These are phyloP conservation scores for Calycopis cecrops DNA, from an alignment of 1,140 invertebrate genomes.

Conservation along the genomic window DNA sequence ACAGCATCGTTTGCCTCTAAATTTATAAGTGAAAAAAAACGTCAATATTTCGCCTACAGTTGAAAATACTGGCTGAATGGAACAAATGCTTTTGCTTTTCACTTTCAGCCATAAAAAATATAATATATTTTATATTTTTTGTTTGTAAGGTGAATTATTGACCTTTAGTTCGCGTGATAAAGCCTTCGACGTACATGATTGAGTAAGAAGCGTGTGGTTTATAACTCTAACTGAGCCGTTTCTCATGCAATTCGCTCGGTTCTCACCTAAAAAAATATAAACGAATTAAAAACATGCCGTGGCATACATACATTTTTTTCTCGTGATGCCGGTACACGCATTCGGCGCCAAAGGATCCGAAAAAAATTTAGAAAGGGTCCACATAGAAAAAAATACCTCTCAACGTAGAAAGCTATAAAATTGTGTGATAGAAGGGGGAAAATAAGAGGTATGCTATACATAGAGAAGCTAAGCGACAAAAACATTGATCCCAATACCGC, in stretches of 20 bases:
- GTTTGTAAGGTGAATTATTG: no score
- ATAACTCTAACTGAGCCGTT: slow-evolving; percentile 60
- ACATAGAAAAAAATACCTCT: not conserved
- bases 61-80: no score
- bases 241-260: slow-evolving; percentile 59
- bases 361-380: slow-evolving; percentile 3
- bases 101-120: no score
- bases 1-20: no score
- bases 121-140: no score
- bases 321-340: slow-evolving; percentile 24
- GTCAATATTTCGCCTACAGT: no score
- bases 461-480: slow-evolving; percentile 53
- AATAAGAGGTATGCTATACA: slow-evolving; percentile 20
- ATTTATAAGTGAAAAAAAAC: no score
- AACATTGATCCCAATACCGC: slow-evolving; percentile 15
- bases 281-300: slow-evolving; percentile 45
- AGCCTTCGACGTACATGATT: slow-evolving; percentile 56
- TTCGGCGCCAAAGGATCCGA: slow-evolving; percentile 8
- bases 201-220: slow-evolving; percentile 54
- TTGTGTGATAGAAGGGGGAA: no score
- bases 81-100: no score
- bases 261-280: slow-evolving; percentile 60
- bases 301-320: slow-evolving; percentile 29
- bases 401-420: no score
- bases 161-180: not conserved